Percentiles rank a stretch among this genome's conserved stretches.
Evolutionary conservation across 2,113 vertebrate species (phyloP).

Genomic region (Nibea albiflora): DNA sequence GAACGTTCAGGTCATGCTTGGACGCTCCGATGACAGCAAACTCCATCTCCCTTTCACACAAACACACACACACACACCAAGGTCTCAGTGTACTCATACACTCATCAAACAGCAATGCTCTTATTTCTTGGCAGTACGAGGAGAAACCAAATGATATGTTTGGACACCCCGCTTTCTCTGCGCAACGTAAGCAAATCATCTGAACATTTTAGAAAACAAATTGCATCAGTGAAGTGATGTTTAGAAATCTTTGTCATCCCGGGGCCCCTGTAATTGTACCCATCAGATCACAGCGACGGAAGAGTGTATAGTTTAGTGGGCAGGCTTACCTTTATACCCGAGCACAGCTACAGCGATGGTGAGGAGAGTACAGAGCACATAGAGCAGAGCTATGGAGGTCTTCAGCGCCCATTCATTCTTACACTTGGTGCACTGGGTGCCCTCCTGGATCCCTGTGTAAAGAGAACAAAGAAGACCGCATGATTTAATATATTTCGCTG

Average conservation of each 20-base stretch:
- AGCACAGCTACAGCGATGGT: slow-evolving; percentile 95
- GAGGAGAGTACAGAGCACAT: slow-evolving; percentile 92
- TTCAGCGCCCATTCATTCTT: slow-evolving; percentile 97
- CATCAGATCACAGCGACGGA: neutral
- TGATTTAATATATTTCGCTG: slow-evolving; percentile 28
- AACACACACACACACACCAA: slow-evolving; percentile 4
- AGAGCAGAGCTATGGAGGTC: slow-evolving; percentile 93
- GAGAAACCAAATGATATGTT: slow-evolving; percentile 50
- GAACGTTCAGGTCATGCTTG: slow-evolving; percentile 32
- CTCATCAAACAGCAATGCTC: slow-evolving; percentile 45
- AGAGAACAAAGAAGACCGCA: slow-evolving; percentile 40
- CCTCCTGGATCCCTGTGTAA: slow-evolving; percentile 95
- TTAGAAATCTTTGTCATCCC: neutral
- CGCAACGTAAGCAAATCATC: slow-evolving; percentile 27
- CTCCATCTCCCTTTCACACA: neutral
- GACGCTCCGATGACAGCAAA: slow-evolving; percentile 5
- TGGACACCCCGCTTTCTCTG: slow-evolving; percentile 15
- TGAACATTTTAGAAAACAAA: slow-evolving; percentile 10
- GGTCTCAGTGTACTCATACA: slow-evolving; percentile 29
- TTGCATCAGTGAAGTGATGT: slow-evolving; percentile 6
- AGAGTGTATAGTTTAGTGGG: neutral
- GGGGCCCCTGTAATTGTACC: neutral
- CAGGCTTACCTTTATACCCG: slow-evolving; percentile 93
- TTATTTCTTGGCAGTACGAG: slow-evolving; percentile 47
- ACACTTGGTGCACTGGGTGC: slow-evolving; percentile 95